Conservation (phyloP, 2,888 invertebrate species). For the Aspidiotus rigidus region DNA sequence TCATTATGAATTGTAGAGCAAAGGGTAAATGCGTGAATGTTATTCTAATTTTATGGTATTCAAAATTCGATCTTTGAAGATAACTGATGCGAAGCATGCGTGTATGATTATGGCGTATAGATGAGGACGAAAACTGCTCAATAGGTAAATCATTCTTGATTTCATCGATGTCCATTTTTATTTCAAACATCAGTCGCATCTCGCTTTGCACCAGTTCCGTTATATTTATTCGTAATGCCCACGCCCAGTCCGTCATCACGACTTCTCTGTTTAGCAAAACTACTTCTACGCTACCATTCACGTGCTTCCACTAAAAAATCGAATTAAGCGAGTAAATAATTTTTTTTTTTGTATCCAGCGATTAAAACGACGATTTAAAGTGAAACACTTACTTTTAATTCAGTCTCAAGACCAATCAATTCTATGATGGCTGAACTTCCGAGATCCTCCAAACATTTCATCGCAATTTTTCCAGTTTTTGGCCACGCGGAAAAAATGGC, state of each 20-base stretch:
- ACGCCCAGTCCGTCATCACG: slow-evolving; percentile 46
- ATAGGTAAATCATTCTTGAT: no score
- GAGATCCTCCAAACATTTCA: slow-evolving; percentile 7
- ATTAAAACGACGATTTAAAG: not conserved
- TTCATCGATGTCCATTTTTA: no score
- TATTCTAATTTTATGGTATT: no score
- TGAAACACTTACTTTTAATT: slow-evolving; percentile 5
- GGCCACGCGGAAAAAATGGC: slow-evolving; percentile 25
- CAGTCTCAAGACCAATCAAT: slow-evolving; percentile 4
- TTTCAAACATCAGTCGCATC: no score
- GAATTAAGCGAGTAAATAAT: not conserved
- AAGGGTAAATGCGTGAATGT: no score
- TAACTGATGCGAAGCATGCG: no score
- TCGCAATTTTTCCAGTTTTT: slow-evolving; percentile 7
- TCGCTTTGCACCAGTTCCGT: not conserved
- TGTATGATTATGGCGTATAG: no score
- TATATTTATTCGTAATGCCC: slow-evolving; percentile 43
- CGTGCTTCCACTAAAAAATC: slow-evolving; percentile 24
- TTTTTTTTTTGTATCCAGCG: not conserved
- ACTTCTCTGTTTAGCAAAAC: slow-evolving; percentile 45
- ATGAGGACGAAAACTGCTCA: no score
- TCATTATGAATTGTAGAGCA: no score
- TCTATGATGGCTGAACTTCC: not conserved
- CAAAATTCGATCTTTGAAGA: no score
- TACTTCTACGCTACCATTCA: slow-evolving; percentile 41